Evolutionary conservation across 35 echinoderm and acorn worm genomes (phyloP).

Genomic region (Chiridota heheva): DNA sequence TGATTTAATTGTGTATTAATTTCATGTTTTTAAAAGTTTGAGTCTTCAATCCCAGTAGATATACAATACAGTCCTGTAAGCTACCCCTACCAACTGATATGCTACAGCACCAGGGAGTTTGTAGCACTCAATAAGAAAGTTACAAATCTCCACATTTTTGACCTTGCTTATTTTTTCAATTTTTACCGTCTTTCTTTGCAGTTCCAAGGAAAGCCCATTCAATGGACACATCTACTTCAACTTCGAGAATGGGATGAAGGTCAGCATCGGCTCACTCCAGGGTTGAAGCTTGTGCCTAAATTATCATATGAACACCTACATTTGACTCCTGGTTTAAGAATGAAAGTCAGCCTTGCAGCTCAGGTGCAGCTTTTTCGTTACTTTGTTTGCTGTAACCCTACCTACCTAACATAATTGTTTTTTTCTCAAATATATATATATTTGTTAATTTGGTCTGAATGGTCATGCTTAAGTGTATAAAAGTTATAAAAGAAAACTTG

Average conservation of each 20-base stretch:
- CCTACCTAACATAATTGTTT: too few relatives aligned
- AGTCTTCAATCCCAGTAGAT: too few relatives aligned
- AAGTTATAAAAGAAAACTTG: too few relatives aligned
- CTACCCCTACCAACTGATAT: neutral
- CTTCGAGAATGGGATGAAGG: slow-evolving; percentile 30
- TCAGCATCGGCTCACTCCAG: neutral
- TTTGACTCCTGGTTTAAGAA: slow-evolving; percentile 27
- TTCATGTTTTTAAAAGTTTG: neutral
- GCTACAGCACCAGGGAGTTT: neutral
- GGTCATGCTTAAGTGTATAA: too few relatives aligned
- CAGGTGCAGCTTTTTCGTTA: too few relatives aligned
- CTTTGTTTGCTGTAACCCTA: too few relatives aligned
- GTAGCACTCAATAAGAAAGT: too few relatives aligned
- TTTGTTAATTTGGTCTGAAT: too few relatives aligned
- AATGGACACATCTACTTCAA: slow-evolving; percentile 19
- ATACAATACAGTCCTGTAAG: neutral
- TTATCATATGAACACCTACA: slow-evolving; percentile 41
- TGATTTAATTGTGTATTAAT: too few relatives aligned
- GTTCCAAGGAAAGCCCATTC: neutral
- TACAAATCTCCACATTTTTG: too few relatives aligned
- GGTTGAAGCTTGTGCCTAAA: slow-evolving; percentile 21
- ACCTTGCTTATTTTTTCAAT: neutral
- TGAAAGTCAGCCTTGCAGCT: slow-evolving; percentile 30
- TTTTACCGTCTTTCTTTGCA: neutral
- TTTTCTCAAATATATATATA: too few relatives aligned